A percentile compares a stretch with the other conserved stretches of the same genome.
Evolutionary conservation across 2,113 vertebrate genomes (phyloP).

Genomic region (Bettongia penicillata): DNA sequence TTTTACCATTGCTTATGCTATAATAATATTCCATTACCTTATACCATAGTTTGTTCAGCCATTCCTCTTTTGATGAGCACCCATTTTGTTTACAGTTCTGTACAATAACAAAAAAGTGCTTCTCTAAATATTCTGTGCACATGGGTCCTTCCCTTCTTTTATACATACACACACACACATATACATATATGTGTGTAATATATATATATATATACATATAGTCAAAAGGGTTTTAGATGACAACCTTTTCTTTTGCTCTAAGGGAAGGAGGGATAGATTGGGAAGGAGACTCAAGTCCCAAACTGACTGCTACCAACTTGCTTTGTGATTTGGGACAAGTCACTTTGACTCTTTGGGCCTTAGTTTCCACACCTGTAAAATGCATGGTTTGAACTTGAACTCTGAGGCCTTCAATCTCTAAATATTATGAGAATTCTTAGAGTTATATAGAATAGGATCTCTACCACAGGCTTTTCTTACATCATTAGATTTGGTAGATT

Average conservation of each 20-base stretch:
- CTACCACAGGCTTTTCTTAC: not conserved
- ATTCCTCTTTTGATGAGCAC: not conserved
- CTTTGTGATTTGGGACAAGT: not conserved
- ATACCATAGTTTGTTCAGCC: not conserved
- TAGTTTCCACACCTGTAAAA: constrained; percentile 13
- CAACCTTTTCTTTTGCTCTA: not conserved
- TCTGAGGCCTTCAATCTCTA: not conserved
- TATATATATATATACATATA: not conserved
- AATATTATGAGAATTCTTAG: not conserved
- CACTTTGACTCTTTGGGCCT: not conserved
- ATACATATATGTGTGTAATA: no score
- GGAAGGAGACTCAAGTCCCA: not conserved
- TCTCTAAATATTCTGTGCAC: not conserved
- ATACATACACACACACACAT: not conserved
- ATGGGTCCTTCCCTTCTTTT: not conserved
- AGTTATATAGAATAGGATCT: not conserved
- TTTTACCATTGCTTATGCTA: no score
- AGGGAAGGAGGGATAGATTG: not conserved
- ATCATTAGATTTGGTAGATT: not conserved
- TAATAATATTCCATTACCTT: not conserved
- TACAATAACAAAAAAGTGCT: not conserved
- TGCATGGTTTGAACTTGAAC: not conserved
- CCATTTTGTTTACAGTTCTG: no score
- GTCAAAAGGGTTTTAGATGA: not conserved
- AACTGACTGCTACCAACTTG: not conserved